These are phyloP conservation scores for Argya squamiceps DNA, from an alignment of 2,797 vertebrate species.

Conservation along the genomic window DNA sequence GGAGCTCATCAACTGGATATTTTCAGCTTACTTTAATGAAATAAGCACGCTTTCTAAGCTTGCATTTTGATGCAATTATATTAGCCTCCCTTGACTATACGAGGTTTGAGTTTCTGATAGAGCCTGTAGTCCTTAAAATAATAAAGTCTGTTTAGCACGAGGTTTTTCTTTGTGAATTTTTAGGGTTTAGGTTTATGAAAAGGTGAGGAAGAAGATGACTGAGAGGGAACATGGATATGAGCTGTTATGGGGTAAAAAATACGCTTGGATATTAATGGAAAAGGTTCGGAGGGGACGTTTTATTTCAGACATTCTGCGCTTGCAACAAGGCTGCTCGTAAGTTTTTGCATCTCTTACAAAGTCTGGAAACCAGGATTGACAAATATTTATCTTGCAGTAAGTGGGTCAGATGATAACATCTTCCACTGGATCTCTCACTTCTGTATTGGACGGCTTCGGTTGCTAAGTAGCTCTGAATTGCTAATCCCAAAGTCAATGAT, in stretches of 20 bases:
- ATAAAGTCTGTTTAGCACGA: neutral
- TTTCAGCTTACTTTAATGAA: neutral
- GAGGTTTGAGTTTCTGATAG: neutral
- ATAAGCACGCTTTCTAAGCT: neutral
- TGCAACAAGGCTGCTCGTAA: neutral
- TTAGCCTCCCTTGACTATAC: neutral
- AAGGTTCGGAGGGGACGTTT: neutral
- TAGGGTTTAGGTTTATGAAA: neutral
- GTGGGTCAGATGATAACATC: conserved; percentile 48
- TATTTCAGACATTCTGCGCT: neutral
- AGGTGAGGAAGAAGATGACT: neutral
- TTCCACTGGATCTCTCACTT: conserved; percentile 12
- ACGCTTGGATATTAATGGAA: neutral
- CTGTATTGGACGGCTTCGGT: conserved; percentile 30
- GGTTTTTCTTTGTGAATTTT: neutral
- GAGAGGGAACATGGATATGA: rapidly evolving
- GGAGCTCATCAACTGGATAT: neutral
- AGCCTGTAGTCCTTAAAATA: neutral
- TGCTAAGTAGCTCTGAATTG: conserved; percentile 66
- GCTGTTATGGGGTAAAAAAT: neutral
- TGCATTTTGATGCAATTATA: neutral
- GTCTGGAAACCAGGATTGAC: neutral
- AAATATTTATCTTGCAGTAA: conserved; percentile 7
- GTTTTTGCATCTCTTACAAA: neutral
- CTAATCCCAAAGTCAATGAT: conserved; percentile 68